A percentile compares a stretch with the other conserved stretches of the same genome.
Conservation (phyloP, 1,140 invertebrate species). For the Lasaia peninsularis region DNA sequence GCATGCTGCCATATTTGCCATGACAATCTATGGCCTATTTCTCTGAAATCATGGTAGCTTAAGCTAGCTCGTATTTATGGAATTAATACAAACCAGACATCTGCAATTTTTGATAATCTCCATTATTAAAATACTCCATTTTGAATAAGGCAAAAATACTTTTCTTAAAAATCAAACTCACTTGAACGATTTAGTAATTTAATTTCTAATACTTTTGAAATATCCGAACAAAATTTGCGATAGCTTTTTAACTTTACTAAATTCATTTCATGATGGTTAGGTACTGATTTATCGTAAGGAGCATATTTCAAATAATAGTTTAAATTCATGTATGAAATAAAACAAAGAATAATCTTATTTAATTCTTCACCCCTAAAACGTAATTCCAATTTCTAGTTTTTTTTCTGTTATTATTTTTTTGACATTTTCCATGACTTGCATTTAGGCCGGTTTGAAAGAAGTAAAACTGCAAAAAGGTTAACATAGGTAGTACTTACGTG, state of each 20-base stretch:
- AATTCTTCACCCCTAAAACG: too few relatives aligned
- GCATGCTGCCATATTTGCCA: too few relatives aligned
- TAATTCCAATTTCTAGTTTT: not conserved
- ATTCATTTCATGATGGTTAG: slow-evolving; percentile 17
- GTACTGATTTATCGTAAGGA: not conserved
- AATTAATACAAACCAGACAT: slow-evolving; percentile 30
- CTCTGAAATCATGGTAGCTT: too few relatives aligned
- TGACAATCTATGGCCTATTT: too few relatives aligned
- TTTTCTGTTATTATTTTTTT: too few relatives aligned
- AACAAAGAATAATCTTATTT: too few relatives aligned
- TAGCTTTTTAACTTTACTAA: slow-evolving; percentile 14
- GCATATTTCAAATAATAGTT: not conserved
- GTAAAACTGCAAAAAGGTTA: too few relatives aligned
- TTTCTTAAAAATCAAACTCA: slow-evolving; percentile 34
- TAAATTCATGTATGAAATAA: not conserved
- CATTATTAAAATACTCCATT: slow-evolving; percentile 27
- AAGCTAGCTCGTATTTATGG: too few relatives aligned
- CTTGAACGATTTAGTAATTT: slow-evolving; percentile 18
- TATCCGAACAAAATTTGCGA: not conserved
- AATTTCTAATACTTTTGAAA: not conserved
- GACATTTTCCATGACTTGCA: too few relatives aligned
- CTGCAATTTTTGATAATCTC: slow-evolving; percentile 24
- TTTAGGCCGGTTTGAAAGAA: too few relatives aligned
- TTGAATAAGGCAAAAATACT: slow-evolving; percentile 20
- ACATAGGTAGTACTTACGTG: slow-evolving; percentile 14